A percentile compares a stretch with the other conserved stretches of the same genome.
Evolutionary conservation across 1,140 invertebrate genomes (phyloP).

Genomic region (Gonioctena quinquepunctata): DNA sequence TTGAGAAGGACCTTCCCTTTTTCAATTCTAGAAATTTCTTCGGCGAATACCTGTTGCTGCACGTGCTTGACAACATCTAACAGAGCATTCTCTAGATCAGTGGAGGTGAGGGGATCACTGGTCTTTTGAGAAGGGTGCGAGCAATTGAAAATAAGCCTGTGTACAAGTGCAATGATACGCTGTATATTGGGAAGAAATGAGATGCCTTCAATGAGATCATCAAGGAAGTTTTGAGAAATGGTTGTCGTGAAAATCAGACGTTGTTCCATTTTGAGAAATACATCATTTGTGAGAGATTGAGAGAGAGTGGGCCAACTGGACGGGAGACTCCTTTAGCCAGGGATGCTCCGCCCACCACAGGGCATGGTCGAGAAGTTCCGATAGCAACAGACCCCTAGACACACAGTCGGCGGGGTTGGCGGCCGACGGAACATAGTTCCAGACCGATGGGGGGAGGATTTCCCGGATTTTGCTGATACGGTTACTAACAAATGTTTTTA

Average conservation of each 20-base stretch:
- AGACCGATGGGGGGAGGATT: slow-evolving; percentile 25
- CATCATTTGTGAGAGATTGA: background rate
- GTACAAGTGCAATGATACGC: slow-evolving; percentile 1
- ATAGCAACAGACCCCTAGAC: slow-evolving; percentile 36
- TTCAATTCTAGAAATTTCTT: slow-evolving; percentile 11
- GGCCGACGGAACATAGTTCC: slow-evolving; percentile 43
- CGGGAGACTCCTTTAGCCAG: background rate
- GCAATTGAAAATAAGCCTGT: no score
- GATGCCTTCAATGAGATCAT: background rate
- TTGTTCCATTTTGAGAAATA: background rate
- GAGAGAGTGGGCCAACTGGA: background rate
- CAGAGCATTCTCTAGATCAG: no score
- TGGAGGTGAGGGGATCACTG: no score
- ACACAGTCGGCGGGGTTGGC: slow-evolving; percentile 49
- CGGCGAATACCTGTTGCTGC: slow-evolving; percentile 8
- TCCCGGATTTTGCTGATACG: slow-evolving; percentile 40
- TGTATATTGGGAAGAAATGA: slow-evolving; percentile 10
- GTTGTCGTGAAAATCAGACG: background rate
- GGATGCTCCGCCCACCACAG: slow-evolving; percentile 6
- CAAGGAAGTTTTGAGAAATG: background rate
- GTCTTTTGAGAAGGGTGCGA: no score
- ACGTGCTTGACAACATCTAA: no score
- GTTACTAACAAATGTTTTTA: slow-evolving; percentile 26
- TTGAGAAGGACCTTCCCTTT: background rate
- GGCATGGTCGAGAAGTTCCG: slow-evolving; percentile 13